A percentile compares a stretch with the other conserved stretches of the same genome.
phyloP scores from a whole-genome alignment of 2,888 invertebrate species.

The Synergus japonicus region DNA sequence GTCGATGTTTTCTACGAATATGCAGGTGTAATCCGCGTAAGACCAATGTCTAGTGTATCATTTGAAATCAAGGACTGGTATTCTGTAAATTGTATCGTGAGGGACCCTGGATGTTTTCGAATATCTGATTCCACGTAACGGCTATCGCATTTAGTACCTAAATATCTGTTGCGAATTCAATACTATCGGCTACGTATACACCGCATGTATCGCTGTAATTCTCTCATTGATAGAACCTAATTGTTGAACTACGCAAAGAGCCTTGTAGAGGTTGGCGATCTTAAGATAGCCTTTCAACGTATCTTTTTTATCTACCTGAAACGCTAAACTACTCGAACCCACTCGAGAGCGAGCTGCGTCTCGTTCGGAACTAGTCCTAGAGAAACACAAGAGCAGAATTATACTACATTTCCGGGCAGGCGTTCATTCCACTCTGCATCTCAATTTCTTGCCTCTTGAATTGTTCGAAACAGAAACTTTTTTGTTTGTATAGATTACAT shows the following conservation, averaged over 20 bases:
- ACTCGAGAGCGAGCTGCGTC: slow-evolving; percentile 44
- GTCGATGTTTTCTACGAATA: slow-evolving; percentile 11
- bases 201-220: neutral
- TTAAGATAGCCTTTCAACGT: neutral
- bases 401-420: neutral
- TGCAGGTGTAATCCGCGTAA: neutral
- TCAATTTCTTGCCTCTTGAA: slow-evolving; percentile 51
- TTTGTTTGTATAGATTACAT: neutral
- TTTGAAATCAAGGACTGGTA: neutral
- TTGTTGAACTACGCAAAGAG: neutral
- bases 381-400: neutral
- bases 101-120: neutral
- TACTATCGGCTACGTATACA: slow-evolving; percentile 1
- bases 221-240: neutral
- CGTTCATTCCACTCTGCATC: slow-evolving; percentile 51
- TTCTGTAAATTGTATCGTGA: neutral
- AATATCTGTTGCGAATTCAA: neutral
- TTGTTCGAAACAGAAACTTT: neutral
- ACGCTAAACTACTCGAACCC: slow-evolving; percentile 43
- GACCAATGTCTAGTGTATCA: neutral
- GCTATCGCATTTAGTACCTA: neutral
- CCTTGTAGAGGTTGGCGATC: neutral
- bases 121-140: neutral
- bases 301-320: slow-evolving; percentile 15
- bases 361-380: slow-evolving; percentile 57